Conservation (phyloP, 2,888 invertebrate species). For the Lasioglossum calceatum region DNA sequence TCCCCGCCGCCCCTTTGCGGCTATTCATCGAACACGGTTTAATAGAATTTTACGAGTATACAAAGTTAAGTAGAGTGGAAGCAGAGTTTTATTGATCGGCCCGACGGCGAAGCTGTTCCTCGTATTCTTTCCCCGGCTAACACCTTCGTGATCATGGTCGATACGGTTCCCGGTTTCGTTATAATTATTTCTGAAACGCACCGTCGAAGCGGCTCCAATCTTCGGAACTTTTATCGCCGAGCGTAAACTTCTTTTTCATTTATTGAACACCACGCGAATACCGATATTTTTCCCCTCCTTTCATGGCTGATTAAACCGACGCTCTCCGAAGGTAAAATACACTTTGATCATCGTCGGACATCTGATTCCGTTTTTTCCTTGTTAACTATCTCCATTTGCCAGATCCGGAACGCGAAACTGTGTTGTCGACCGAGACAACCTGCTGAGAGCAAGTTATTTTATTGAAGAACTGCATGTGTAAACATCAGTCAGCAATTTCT, state of each 20-base stretch:
- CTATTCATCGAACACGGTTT: conserved; percentile 47
- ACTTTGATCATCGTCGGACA: not conserved
- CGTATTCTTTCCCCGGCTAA: conserved; percentile 19
- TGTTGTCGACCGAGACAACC: no score
- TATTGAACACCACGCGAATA: not conserved
- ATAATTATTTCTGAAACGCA: conserved; percentile 29
- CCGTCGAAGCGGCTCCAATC: not conserved
- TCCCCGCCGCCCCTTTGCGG: not conserved
- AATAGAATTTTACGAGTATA: conserved; percentile 61
- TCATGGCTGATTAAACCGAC: conserved; percentile 1
- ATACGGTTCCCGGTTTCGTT: conserved; percentile 4
- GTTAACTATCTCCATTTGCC: not conserved
- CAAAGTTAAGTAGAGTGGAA: conserved; percentile 58
- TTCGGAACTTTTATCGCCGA: conserved; percentile 8
- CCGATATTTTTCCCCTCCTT: not conserved
- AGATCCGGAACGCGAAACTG: not conserved
- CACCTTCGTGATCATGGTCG: conserved; percentile 17
- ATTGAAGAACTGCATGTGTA: no score
- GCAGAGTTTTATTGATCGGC: conserved; percentile 54
- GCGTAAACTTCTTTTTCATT: not conserved
- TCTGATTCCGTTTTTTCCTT: not conserved
- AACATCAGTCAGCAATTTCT: no score
- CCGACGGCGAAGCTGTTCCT: conserved; percentile 10
- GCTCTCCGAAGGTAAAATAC: not conserved
- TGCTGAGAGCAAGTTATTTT: no score